Conservation (phyloP, 2,888 invertebrate genomes). For the Trissolcus japonicus region DNA sequence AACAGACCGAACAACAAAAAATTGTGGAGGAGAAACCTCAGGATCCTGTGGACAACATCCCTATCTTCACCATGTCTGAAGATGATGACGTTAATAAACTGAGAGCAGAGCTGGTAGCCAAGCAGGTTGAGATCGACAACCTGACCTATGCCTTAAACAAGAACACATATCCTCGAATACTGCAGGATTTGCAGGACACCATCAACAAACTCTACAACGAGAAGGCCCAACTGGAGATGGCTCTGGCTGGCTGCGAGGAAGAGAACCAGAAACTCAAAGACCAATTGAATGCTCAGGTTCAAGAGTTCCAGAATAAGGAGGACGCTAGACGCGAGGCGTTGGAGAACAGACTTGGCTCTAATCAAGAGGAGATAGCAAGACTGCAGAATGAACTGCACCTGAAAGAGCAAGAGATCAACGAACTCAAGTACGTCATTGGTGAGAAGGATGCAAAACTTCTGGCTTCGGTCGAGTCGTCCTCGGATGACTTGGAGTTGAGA, state of each 20-base stretch:
- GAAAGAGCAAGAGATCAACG: slow-evolving; percentile 67
- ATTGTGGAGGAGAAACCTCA: slow-evolving; percentile 62
- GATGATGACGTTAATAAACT: slow-evolving; percentile 61
- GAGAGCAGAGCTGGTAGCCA: slow-evolving; percentile 77
- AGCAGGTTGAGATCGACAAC: slow-evolving; percentile 85
- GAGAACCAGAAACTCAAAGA: slow-evolving; percentile 59
- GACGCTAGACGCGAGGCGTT: slow-evolving; percentile 33
- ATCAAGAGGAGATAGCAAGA: slow-evolving; percentile 64
- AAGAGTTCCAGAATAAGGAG: slow-evolving; percentile 56
- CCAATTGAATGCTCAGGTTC: slow-evolving; percentile 47
- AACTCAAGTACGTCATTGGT: slow-evolving; percentile 62
- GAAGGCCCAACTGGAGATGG: slow-evolving; percentile 63
- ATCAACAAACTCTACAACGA: slow-evolving; percentile 68
- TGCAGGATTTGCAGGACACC: slow-evolving; percentile 74
- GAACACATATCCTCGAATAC: slow-evolving; percentile 67
- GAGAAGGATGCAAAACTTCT: slow-evolving; percentile 66
- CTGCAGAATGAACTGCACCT: slow-evolving; percentile 66
- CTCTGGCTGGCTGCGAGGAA: slow-evolving; percentile 61
- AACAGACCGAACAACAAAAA: slow-evolving; percentile 57
- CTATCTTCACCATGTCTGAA: slow-evolving; percentile 62
- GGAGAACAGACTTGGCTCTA: slow-evolving; percentile 55
- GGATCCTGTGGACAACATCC: slow-evolving; percentile 68
- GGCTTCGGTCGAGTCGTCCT: slow-evolving; percentile 61
- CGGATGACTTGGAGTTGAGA: slow-evolving; percentile 62
- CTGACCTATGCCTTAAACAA: slow-evolving; percentile 82